Base-by-base conservation (phyloP, 2,113 vertebrate species). In the Todiramphus chloris region DNA sequence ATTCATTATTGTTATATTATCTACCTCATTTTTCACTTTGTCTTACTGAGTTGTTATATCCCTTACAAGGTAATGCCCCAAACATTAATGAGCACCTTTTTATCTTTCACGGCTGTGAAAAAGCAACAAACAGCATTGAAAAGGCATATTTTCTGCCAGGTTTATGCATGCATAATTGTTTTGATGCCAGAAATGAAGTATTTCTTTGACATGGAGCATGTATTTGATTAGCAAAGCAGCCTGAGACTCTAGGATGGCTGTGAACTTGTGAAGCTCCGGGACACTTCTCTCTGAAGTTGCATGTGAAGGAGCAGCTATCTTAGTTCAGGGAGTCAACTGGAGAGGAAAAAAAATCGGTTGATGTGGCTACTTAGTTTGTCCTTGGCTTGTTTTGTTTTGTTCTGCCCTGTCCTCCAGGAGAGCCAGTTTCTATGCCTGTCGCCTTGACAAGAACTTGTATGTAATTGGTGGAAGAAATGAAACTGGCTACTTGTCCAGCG, bases 401-500 rank as follows among this genome's bases (percentile, higher is more conserved):
- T 96, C 24, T 92, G 92, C 92, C 96, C 97, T 87, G 96, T 83
- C 51, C 83, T 96, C 72, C 72, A 99, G 99, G 98, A 99, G 99
- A 98, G 99, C 99, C 97, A 99, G 99, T 97, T 99, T 99, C 98
- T 99, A 99, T 6, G 99, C 99, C 67, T 99, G 99, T 95, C 98
- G 99, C 88, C 97, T 99, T 89, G 99, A 99, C 78, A 99, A 99
- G 96, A 99, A 99, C 97, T 96, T 99, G 90, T 99, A 99, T 4
- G 99, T 99, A 75, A 99, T 99, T 48, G 99, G 99, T 56, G 99
- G 99, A 37, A 98, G 99, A 94, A 99, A 99, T 10, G 99, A 99
- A 97, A 98, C 98, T 3, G 99, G 99, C 92, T 99, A 99, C 97
- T 98, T 99, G 97, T 99, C 99, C 98, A 99, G 99, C 0, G 99